Evolutionary conservation across 2,888 invertebrate genomes (phyloP).

Genomic region (Cryptocephalus primarius): DNA sequence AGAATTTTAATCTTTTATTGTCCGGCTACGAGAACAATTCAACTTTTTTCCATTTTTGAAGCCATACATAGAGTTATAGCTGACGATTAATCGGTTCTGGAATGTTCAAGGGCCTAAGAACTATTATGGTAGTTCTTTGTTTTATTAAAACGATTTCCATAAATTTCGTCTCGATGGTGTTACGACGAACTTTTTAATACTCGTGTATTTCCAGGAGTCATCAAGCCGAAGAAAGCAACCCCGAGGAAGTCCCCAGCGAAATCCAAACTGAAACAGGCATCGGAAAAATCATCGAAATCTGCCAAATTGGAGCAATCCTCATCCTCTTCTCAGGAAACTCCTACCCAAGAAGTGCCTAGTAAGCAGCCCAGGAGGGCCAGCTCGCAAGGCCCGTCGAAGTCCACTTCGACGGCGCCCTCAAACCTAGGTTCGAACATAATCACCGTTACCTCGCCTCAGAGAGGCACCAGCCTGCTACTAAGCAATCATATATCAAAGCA

Average conservation of each 20-base stretch:
- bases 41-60: no score
- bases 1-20: no score
- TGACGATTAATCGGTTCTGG: no score
- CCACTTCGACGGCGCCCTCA: background rate
- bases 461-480: constrained; percentile 18
- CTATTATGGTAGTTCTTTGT: no score
- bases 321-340: constrained; percentile 7
- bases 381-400: background rate
- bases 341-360: constrained; percentile 3
- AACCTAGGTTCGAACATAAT: constrained; percentile 9
- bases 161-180: no score
- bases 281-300: constrained; percentile 9
- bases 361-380: constrained; percentile 3
- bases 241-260: constrained; percentile 30
- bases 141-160: no score
- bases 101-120: no score
- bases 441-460: constrained; percentile 14
- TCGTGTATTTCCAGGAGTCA: constrained; percentile 30
- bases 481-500: constrained; percentile 17
- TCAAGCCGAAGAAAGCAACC: constrained; percentile 39
- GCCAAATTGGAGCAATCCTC: background rate
- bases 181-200: no score
- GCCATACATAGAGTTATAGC: no score
- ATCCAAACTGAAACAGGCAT: constrained; percentile 30
- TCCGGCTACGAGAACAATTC: no score